A percentile compares a stretch with the other conserved stretches of the same genome.
phyloP scores from a whole-genome alignment of 2,113 vertebrate genomes.

The Datnioides undecimradiatus region DNA sequence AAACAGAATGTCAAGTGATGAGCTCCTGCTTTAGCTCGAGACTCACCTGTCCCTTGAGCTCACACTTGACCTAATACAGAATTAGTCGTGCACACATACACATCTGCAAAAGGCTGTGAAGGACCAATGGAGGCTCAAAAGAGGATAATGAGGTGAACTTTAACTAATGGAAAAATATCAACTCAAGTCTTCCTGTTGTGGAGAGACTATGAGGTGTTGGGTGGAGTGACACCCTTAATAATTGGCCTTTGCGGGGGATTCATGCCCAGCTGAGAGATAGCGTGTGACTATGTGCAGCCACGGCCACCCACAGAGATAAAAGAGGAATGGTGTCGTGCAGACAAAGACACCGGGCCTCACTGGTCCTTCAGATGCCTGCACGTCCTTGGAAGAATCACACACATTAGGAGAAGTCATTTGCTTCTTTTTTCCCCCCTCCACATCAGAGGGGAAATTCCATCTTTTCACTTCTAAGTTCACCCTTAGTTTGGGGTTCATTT shows the following conservation, averaged over 20 bases:
- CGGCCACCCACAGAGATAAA: constrained; percentile 78
- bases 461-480: constrained; percentile 24
- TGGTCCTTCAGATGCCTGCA: constrained; percentile 36
- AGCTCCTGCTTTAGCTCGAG: neutral
- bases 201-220: neutral
- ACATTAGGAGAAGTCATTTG: constrained; percentile 34
- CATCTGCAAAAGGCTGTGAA: constrained; percentile 2
- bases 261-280: constrained; percentile 54
- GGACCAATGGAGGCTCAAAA: neutral
- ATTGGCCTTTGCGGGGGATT: constrained; percentile 20
- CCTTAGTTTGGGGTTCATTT: constrained; percentile 37
- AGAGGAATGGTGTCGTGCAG: constrained; percentile 56
- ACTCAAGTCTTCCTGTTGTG: constrained; percentile 4
- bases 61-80: constrained; percentile 2
- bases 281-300: constrained; percentile 56
- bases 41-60: constrained; percentile 24
- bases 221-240: constrained; percentile 28
- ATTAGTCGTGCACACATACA: neutral
- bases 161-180: constrained; percentile 9
- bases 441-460: constrained; percentile 67
- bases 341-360: constrained; percentile 33
- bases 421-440: neutral
- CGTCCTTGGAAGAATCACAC: constrained; percentile 43
- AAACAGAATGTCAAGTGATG: neutral
- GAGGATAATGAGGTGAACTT: neutral